Conservation (phyloP, 35 echinoderm and acorn worm genomes). For the Acanthaster planci region DNA sequence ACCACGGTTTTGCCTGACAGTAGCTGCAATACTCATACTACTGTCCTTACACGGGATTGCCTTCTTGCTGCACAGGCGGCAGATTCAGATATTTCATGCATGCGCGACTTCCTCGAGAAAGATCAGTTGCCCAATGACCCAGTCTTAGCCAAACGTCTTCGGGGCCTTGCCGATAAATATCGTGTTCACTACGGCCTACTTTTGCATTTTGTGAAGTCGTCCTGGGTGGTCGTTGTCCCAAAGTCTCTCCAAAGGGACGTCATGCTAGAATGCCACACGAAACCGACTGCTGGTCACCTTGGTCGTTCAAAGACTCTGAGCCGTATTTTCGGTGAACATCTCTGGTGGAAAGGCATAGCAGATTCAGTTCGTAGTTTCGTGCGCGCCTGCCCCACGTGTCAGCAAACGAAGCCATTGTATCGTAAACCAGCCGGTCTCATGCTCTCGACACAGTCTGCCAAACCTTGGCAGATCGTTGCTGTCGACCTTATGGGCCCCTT, state of each 20-base stretch:
- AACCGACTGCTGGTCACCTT: conserved; percentile 10
- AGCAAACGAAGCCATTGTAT: background rate
- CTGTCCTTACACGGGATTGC: too few species aligned
- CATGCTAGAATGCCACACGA: conserved; percentile 1
- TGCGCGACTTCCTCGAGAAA: too few species aligned
- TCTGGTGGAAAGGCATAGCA: conserved; percentile 24
- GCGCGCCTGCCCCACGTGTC: background rate
- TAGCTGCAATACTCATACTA: too few species aligned
- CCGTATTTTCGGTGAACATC: background rate
- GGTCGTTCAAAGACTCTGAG: background rate
- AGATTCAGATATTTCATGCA: too few species aligned
- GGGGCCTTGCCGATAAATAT: too few species aligned
- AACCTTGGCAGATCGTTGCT: background rate
- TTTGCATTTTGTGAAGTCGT: too few species aligned
- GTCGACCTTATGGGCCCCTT: conserved; percentile 14
- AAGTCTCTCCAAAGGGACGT: background rate
- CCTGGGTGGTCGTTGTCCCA: too few species aligned
- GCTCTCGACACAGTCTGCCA: background rate
- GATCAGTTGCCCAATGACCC: too few species aligned
- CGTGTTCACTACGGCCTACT: too few species aligned
- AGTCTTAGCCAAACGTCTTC: too few species aligned
- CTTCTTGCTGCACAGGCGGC: too few species aligned
- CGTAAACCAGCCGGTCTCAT: background rate
- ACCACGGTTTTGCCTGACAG: too few species aligned
- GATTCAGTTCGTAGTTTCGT: background rate